Evolutionary conservation across 1,140 invertebrate genomes (phyloP).

Genomic region (Adelges cooleyi): DNA sequence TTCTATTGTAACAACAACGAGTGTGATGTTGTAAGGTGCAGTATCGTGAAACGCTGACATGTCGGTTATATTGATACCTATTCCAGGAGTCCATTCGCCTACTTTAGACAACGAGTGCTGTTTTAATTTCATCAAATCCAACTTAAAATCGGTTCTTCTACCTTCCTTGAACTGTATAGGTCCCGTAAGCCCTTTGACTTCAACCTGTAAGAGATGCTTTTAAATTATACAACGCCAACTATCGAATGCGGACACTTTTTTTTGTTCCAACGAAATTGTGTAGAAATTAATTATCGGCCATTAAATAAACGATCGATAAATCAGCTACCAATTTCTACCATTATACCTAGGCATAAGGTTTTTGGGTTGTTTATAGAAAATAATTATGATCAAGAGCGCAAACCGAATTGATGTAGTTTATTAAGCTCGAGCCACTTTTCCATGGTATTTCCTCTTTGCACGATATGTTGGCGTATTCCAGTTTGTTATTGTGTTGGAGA

Average conservation of each 20-base stretch:
- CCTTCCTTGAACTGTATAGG: slow-evolving; percentile 68
- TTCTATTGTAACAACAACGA: slow-evolving; percentile 55
- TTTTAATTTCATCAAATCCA: slow-evolving; percentile 66
- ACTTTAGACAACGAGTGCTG: slow-evolving; percentile 58
- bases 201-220: slow-evolving; percentile 45
- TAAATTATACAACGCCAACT: too few species aligned
- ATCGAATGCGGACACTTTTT: too few species aligned
- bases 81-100: slow-evolving; percentile 48
- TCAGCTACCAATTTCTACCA: too few species aligned
- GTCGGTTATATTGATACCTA: slow-evolving; percentile 49
- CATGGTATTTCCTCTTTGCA: slow-evolving; percentile 61
- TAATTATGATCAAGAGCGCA: too few species aligned
- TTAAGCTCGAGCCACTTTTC: slow-evolving; percentile 64
- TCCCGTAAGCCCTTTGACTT: slow-evolving; percentile 61
- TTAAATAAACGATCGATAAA: too few species aligned
- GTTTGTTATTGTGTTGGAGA: slow-evolving; percentile 50
- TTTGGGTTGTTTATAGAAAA: too few species aligned
- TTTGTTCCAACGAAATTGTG: too few species aligned
- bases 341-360: too few species aligned
- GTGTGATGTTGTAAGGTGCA: slow-evolving; percentile 48
- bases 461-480: slow-evolving; percentile 54
- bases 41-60: slow-evolving; percentile 47
- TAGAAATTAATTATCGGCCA: too few species aligned
- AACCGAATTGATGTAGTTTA: slow-evolving; percentile 68
- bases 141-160: slow-evolving; percentile 56